Evolutionary conservation across 2,797 vertebrate species (phyloP).

Genomic region (Tokudaia muenninki): DNA sequence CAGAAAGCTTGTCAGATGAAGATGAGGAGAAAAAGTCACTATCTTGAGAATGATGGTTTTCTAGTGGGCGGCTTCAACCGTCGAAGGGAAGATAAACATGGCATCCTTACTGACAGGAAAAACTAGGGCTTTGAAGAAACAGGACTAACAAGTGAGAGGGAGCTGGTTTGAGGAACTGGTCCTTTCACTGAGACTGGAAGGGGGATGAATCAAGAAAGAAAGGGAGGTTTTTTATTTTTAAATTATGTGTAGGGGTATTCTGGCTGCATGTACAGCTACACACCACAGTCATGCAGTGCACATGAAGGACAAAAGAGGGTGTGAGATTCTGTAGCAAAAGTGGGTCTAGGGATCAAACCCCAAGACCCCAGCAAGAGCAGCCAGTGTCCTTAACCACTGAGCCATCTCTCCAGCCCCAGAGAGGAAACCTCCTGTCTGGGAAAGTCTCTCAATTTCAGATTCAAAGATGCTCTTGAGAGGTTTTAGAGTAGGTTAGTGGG

Average conservation of each 20-base stretch:
- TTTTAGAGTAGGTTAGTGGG: background rate
- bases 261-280: background rate
- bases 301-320: background rate
- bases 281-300: background rate
- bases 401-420: background rate
- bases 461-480: background rate
- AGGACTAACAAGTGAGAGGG: background rate
- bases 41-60: background rate
- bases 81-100: background rate
- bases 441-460: background rate
- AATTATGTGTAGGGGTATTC: background rate
- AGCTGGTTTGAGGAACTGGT: slow-evolving; percentile 43
- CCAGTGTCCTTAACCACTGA: background rate
- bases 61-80: background rate
- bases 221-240: background rate
- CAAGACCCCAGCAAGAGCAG: background rate
- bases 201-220: background rate
- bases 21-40: background rate
- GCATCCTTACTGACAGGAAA: background rate
- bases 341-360: background rate
- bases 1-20: background rate
- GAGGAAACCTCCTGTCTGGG: background rate
- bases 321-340: background rate
- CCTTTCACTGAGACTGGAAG: background rate
- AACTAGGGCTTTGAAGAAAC: background rate